Percentiles rank a stretch among this genome's conserved stretches.
Conservation (phyloP, 1,140 invertebrate species). For the Trigoniulus corallinus region DNA sequence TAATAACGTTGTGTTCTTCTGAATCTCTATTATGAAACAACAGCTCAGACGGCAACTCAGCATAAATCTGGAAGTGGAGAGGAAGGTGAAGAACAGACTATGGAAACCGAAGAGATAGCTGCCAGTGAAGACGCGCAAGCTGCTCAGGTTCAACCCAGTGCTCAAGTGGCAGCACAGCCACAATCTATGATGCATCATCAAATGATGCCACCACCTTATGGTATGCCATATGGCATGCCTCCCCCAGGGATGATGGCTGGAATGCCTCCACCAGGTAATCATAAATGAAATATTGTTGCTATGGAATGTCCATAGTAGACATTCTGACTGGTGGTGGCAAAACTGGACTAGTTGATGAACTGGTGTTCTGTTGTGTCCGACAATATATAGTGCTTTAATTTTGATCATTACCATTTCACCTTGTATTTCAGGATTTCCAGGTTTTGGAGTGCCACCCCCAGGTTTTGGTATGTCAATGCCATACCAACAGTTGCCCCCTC, state of each 20-base stretch:
- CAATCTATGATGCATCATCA: constrained; percentile 11
- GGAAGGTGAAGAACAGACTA: neutral
- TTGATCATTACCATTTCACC: no score
- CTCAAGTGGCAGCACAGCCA: constrained; percentile 14
- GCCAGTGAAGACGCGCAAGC: constrained; percentile 11
- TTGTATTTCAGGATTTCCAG: neutral
- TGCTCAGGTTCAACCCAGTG: constrained; percentile 15
- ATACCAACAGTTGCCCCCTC: neutral
- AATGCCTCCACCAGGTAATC: constrained; percentile 45
- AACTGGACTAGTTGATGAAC: constrained; percentile 11
- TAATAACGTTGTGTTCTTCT: no score
- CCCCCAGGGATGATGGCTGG: constrained; percentile 25
- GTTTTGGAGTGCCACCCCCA: neutral
- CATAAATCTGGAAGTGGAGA: neutral
- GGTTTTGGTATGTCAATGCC: neutral
- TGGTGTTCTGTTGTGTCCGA: constrained; percentile 2
- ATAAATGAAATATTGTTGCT: constrained; percentile 12
- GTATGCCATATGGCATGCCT: constrained; percentile 16
- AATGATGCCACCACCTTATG: constrained; percentile 17
- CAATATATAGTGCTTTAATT: neutral
- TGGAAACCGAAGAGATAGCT: neutral
- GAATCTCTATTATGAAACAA: no score
- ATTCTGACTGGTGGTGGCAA: no score
- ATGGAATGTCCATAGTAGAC: no score
- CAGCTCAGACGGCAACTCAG: neutral